Conservation (phyloP, 2,888 invertebrate species). For the Lepetodrilus schrolli region DNA sequence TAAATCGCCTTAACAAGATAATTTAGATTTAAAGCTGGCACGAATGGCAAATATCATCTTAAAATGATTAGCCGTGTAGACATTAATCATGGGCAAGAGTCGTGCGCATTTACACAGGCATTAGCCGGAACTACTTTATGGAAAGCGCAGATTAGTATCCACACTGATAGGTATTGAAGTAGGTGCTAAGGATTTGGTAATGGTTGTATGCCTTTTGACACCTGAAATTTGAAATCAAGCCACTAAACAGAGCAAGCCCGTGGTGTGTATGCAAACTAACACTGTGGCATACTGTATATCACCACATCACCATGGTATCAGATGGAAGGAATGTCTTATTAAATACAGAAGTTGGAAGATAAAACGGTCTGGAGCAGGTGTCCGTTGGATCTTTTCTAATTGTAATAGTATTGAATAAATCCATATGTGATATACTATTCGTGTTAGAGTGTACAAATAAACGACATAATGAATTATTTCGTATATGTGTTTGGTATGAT, state of each 20-base stretch:
- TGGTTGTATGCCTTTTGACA: neutral
- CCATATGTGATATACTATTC: too few relatives aligned
- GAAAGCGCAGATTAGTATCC: neutral
- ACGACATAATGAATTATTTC: too few relatives aligned
- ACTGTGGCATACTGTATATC: too few relatives aligned
- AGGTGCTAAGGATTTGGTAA: neutral
- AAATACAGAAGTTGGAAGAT: too few relatives aligned
- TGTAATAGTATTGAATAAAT: too few relatives aligned
- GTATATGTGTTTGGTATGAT: too few relatives aligned
- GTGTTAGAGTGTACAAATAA: too few relatives aligned
- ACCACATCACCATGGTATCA: too few relatives aligned
- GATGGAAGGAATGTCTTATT: too few relatives aligned
- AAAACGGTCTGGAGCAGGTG: too few relatives aligned
- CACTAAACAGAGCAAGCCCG: neutral
- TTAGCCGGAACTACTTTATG: constrained; percentile 1
- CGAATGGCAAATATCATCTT: constrained; percentile 18
- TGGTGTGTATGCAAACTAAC: neutral
- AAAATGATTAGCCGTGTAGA: constrained; percentile 2
- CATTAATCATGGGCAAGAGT: neutral
- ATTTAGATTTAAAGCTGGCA: neutral
- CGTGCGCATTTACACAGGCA: neutral
- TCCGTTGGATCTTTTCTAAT: too few relatives aligned
- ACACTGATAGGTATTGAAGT: constrained; percentile 10
- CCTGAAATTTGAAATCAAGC: constrained; percentile 20
- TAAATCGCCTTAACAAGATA: constrained; percentile 1